Evolutionary conservation across 2,113 vertebrate species (phyloP).

Genomic region (Micromys minutus): DNA sequence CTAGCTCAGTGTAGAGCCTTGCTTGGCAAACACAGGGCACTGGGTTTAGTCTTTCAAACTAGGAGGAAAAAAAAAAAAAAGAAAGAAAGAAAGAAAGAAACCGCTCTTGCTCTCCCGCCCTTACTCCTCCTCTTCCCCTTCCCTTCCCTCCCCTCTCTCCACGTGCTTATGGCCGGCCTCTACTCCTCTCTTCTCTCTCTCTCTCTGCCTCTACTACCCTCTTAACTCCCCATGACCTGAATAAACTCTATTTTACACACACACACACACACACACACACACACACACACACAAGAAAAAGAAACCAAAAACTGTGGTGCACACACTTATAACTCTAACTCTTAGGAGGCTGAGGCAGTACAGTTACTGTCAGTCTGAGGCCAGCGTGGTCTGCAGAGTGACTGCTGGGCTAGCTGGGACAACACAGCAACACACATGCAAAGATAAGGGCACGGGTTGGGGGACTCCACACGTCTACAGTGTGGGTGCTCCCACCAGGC

Average conservation of each 20-base stretch:
- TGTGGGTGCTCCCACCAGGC: background rate
- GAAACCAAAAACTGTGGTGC: background rate
- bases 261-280: too few species aligned
- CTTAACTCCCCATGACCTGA: too few species aligned
- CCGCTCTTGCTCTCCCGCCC: too few species aligned
- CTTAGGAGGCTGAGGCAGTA: background rate
- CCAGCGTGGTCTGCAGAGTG: background rate
- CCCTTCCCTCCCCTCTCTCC: too few species aligned
- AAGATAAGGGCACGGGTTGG: background rate
- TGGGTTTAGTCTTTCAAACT: background rate
- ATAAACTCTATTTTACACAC: too few species aligned
- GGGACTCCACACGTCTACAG: background rate
- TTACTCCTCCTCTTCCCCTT: too few species aligned
- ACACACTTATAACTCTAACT: background rate
- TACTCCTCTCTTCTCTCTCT: too few species aligned
- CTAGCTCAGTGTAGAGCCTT: background rate
- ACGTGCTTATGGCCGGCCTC: too few species aligned
- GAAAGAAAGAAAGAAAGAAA: too few species aligned
- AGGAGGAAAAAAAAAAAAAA: too few species aligned
- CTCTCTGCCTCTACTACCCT: too few species aligned
- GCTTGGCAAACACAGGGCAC: background rate
- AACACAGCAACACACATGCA: background rate
- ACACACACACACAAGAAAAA: too few species aligned
- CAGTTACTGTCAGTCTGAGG: background rate
- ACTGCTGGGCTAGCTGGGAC: background rate